Conservation (phyloP, 2,797 vertebrate genomes). For the Hypotaenidia philippensis region DNA sequence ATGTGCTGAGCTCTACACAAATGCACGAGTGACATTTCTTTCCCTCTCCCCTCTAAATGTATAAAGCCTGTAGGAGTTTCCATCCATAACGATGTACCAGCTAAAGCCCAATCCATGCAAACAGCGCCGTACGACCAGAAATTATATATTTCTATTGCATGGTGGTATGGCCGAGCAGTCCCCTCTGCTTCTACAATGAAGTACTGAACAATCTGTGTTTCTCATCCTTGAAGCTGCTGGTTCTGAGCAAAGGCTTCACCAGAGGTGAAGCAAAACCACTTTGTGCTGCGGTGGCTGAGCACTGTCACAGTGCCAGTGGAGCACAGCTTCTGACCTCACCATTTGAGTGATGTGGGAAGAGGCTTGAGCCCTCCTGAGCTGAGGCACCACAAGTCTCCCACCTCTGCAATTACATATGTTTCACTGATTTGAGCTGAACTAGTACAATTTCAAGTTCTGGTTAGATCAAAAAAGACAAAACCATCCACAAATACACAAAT, state of each 20-base stretch:
- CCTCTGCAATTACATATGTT: accelerated
- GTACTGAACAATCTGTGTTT: background rate
- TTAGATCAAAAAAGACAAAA: background rate
- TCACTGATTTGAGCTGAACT: background rate
- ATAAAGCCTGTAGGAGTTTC: background rate
- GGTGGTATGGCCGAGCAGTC: background rate
- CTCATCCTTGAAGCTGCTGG: background rate
- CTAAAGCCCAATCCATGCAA: background rate
- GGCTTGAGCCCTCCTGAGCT: background rate
- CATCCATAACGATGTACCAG: background rate
- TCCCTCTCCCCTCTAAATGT: background rate
- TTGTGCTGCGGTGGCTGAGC: background rate
- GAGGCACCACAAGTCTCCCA: background rate
- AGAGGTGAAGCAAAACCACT: background rate
- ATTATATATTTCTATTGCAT: background rate
- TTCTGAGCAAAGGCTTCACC: background rate
- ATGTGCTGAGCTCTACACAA: background rate
- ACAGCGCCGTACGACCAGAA: background rate
- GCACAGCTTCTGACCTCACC: background rate
- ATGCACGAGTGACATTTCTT: background rate
- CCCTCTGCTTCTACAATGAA: background rate
- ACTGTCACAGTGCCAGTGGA: background rate
- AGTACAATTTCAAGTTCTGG: background rate
- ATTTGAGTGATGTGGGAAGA: background rate
- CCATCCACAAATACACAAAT: background rate